phyloP scores from a whole-genome alignment of 2,797 vertebrate genomes.

The Eutrigla gurnardus region DNA sequence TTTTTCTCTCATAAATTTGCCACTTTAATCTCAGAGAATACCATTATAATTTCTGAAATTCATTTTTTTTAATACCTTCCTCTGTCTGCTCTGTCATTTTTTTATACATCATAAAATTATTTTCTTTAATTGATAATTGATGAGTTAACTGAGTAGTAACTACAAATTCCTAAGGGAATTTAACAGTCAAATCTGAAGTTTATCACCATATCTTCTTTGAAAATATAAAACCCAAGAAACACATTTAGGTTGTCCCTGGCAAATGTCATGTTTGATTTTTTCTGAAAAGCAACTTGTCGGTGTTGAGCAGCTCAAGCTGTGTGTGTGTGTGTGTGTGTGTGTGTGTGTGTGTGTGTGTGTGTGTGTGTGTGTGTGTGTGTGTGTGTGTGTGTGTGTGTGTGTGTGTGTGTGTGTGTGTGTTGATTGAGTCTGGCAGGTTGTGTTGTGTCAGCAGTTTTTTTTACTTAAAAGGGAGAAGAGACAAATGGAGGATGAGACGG shows the following conservation, averaged over 20 bases:
- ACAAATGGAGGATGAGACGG: not conserved
- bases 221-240: fast-evolving
- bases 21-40: too few species aligned
- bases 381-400: slow-evolving; percentile 4
- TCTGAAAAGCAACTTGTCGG: not conserved
- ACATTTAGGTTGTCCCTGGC: not conserved
- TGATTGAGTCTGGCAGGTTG: slow-evolving; percentile 42
- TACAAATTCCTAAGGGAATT: not conserved
- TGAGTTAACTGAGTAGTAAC: not conserved
- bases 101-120: too few species aligned
- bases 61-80: too few species aligned
- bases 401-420: slow-evolving; percentile 32
- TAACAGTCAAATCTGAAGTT: not conserved
- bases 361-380: slow-evolving; percentile 20
- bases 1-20: too few species aligned
- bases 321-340: not conserved
- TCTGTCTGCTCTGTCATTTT: too few species aligned
- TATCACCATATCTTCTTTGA: not conserved
- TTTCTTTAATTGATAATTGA: not conserved
- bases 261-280: not conserved
- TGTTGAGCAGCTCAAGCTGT: not conserved
- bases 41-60: too few species aligned
- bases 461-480: slow-evolving; percentile 6
- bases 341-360: slow-evolving; percentile 25
- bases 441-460: slow-evolving; percentile 45